phyloP scores from a whole-genome alignment of 1,140 invertebrate species.

The Drosophila prosaltans region DNA sequence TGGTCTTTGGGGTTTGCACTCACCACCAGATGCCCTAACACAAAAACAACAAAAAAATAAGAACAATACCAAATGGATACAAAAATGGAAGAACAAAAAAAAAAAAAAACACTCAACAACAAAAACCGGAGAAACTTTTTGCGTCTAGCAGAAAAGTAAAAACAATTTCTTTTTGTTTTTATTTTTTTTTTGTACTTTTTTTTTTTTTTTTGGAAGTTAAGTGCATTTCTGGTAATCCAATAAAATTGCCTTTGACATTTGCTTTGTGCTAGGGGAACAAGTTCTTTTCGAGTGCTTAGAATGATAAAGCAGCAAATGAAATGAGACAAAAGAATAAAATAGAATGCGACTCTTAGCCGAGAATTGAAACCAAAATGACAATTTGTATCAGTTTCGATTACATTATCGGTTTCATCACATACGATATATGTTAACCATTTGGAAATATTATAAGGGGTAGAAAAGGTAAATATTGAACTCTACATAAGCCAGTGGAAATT shows the following conservation, averaged over 20 bases:
- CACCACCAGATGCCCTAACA: slow-evolving; percentile 42
- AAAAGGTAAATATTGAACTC: neutral
- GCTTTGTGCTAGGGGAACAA: slow-evolving; percentile 10
- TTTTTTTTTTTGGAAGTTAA: slow-evolving; percentile 39
- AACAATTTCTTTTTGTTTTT: slow-evolving; percentile 30
- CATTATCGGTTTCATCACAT: neutral
- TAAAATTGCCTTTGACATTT: slow-evolving; percentile 32
- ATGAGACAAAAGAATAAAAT: slow-evolving; percentile 18
- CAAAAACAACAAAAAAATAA: neutral
- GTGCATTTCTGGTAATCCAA: slow-evolving; percentile 36
- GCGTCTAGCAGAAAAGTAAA: slow-evolving; percentile 3
- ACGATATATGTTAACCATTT: neutral
- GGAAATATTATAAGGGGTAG: neutral
- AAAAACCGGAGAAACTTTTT: slow-evolving; percentile 34
- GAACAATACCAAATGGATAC: too few species aligned
- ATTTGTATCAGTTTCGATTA: neutral
- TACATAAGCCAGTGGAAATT: too few species aligned
- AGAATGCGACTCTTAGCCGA: neutral
- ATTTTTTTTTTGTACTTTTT: slow-evolving; percentile 26
- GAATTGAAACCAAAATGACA: neutral
- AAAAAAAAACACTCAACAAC: neutral
- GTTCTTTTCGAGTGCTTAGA: slow-evolving; percentile 17
- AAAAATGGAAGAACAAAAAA: neutral
- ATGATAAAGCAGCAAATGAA: slow-evolving; percentile 15
- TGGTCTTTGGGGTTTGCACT: slow-evolving; percentile 29